Evolutionary conservation across 2,888 invertebrate species (phyloP).

Genomic region (Melanostoma mellinum): DNA sequence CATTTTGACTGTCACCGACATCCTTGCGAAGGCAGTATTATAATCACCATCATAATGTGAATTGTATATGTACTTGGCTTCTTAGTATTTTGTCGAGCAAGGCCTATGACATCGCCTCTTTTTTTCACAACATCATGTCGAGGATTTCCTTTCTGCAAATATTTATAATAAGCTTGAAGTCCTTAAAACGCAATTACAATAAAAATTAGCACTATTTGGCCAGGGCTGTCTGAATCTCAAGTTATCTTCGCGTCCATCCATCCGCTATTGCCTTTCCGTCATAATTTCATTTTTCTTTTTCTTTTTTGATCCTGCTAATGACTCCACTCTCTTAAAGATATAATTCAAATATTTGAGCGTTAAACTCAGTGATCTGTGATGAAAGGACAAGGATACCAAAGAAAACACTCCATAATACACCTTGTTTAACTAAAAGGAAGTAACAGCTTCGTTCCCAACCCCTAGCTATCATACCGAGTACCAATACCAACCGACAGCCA

Average conservation of each 20-base stretch:
- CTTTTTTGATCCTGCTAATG: conserved; percentile 59
- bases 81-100: conserved; percentile 11
- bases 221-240: conserved; percentile 27
- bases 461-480: background rate
- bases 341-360: conserved; percentile 65
- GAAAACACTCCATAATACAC: conserved; percentile 20
- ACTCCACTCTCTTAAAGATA: conserved; percentile 30
- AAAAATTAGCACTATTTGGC: conserved; percentile 67
- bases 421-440: conserved; percentile 39
- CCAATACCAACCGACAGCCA: background rate
- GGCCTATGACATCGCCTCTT: background rate
- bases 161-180: conserved; percentile 53
- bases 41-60: background rate
- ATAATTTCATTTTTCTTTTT: conserved; percentile 32
- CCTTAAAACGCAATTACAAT: conserved; percentile 67
- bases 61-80: background rate
- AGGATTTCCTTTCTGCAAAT: conserved; percentile 53
- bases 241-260: conserved; percentile 20
- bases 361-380: conserved; percentile 41
- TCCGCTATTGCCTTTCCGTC: background rate
- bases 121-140: conserved; percentile 21
- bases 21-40: conserved; percentile 13
- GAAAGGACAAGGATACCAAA: conserved; percentile 18
- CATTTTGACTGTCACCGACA: conserved; percentile 19
- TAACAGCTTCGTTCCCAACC: conserved; percentile 47